Evolutionary conservation across 2,113 vertebrate genomes (phyloP).

Genomic region (Chaetops frenatus): DNA sequence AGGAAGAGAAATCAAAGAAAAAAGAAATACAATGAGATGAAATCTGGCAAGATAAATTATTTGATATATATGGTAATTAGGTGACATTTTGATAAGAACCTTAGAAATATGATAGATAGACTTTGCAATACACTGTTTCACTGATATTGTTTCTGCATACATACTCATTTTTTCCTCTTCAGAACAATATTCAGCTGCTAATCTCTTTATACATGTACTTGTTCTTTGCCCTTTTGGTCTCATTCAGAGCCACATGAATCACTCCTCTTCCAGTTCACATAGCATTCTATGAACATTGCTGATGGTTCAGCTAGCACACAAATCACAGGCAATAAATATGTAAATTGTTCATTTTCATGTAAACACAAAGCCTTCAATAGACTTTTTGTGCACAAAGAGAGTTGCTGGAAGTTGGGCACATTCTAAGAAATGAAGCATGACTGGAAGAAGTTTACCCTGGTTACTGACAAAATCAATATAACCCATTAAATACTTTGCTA

Average conservation of each 20-base stretch:
- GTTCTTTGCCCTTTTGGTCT: constrained; percentile 55
- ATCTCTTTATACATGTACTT: constrained; percentile 42
- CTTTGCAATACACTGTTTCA: not conserved
- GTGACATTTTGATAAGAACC: not conserved
- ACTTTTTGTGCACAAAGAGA: not conserved
- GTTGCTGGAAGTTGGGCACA: not conserved
- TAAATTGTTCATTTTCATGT: constrained; percentile 56
- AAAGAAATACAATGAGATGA: not conserved
- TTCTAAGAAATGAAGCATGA: not conserved
- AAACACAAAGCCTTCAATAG: not conserved
- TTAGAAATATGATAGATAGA: not conserved
- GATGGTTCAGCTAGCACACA: constrained; percentile 54
- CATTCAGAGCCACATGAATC: constrained; percentile 37
- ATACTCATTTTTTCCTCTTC: constrained; percentile 13
- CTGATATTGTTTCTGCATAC: not conserved
- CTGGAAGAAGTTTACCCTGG: not conserved
- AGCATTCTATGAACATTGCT: constrained; percentile 44
- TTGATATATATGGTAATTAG: constrained; percentile 11
- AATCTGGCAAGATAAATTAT: not conserved
- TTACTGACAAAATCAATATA: not conserved
- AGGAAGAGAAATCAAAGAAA: not conserved
- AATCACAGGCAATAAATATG: constrained; percentile 65
- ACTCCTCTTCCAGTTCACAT: constrained; percentile 38
- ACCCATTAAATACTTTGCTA: not conserved
- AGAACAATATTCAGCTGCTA: constrained; percentile 11